Conservation (phyloP, 64 coral and sea anemone species). For the Trachythela sp. region DNA sequence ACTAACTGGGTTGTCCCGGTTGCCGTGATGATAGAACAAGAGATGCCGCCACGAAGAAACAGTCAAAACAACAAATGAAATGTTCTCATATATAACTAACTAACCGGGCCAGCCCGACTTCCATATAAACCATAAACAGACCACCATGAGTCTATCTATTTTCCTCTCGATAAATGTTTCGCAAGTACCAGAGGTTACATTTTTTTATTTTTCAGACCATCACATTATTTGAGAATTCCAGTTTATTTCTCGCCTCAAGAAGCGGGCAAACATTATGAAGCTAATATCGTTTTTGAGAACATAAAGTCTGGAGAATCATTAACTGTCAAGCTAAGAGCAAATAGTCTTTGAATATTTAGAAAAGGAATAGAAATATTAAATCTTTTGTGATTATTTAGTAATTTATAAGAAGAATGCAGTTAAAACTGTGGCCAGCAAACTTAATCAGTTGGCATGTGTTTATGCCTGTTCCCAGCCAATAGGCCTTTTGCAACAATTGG, state of each 20-base stretch:
- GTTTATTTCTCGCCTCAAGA: constrained; percentile 51
- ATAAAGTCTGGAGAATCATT: constrained; percentile 47
- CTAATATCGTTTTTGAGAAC: constrained; percentile 9
- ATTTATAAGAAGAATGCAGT: not conserved
- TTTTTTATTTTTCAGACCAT: constrained; percentile 18
- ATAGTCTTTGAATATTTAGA: not conserved
- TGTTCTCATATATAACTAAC: too few relatives aligned
- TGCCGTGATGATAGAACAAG: too few relatives aligned
- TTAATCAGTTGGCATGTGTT: too few relatives aligned
- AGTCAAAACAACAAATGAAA: too few relatives aligned
- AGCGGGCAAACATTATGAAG: constrained; percentile 27
- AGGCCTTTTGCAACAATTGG: too few relatives aligned
- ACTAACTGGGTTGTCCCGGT: too few relatives aligned
- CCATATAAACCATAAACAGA: too few relatives aligned
- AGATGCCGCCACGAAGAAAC: too few relatives aligned
- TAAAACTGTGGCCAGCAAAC: too few relatives aligned
- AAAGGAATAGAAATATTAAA: not conserved
- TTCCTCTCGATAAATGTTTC: not conserved
- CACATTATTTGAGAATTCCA: constrained; percentile 44
- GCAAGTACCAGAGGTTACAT: not conserved
- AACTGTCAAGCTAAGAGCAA: constrained; percentile 17
- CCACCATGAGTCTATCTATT: too few relatives aligned
- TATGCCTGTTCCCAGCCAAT: too few relatives aligned
- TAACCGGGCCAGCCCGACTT: too few relatives aligned
- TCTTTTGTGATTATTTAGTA: not conserved